Evolutionary conservation across 2,113 vertebrate genomes (phyloP).

Genomic region (Plotosus lineatus): DNA sequence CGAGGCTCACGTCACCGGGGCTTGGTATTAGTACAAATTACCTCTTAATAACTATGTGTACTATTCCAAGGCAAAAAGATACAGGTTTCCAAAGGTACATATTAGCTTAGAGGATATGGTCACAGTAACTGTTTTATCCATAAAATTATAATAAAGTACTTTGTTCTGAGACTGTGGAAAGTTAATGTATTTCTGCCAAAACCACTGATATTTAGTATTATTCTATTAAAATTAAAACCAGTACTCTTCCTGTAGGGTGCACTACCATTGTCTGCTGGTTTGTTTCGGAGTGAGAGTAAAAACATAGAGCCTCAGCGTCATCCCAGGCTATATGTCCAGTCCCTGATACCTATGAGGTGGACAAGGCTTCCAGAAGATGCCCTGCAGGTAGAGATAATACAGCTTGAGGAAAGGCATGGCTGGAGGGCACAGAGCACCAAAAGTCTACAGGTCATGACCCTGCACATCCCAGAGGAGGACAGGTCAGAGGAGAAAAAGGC

Average conservation of each 20-base stretch:
- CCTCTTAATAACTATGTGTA: too few species aligned
- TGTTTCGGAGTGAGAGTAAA: slow-evolving; percentile 86
- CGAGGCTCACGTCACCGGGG: too few species aligned
- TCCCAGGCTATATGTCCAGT: slow-evolving; percentile 86
- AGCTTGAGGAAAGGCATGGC: slow-evolving; percentile 81
- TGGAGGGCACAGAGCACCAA: slow-evolving; percentile 86
- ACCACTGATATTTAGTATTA: background rate
- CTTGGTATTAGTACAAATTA: too few species aligned
- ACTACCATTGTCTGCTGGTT: slow-evolving; percentile 89
- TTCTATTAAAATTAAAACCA: background rate
- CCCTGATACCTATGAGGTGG: slow-evolving; percentile 82
- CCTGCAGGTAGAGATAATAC: slow-evolving; percentile 77
- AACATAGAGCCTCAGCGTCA: slow-evolving; percentile 85
- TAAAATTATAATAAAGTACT: too few species aligned
- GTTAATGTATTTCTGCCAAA: background rate
- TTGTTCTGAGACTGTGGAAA: background rate
- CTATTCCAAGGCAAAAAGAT: too few species aligned
- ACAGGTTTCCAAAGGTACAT: too few species aligned
- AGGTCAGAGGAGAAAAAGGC: slow-evolving; percentile 68
- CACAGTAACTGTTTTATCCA: too few species aligned
- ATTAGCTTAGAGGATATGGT: too few species aligned
- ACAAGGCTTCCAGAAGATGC: slow-evolving; percentile 83
- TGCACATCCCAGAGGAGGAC: slow-evolving; percentile 93
- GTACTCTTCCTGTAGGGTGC: slow-evolving; percentile 75
- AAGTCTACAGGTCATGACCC: slow-evolving; percentile 85